Base-by-base conservation (phyloP, 2,888 invertebrate genomes). In the Mythimna ferrago region DNA sequence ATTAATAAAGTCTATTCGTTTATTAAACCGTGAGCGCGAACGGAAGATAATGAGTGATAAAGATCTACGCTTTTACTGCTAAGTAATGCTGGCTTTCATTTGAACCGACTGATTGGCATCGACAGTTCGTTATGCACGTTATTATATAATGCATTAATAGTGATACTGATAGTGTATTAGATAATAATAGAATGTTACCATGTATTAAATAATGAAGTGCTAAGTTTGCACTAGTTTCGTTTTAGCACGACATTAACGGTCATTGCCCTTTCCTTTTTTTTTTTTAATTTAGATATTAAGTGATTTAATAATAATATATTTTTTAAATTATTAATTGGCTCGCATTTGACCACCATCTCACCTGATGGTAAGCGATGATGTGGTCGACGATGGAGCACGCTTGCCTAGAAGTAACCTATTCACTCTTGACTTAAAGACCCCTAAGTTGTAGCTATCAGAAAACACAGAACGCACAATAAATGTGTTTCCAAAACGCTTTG, bases 91-190 rank as follows among this genome's bases (percentile, higher is more conserved):
- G 57, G 65, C 69, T 87, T 88, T 83, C 68, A 77, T 80, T 81
- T 76, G 74, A 62, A 74, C 64, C 51, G 56, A 69, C 44, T 74
- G 60, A 81, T 86, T 82, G 77, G 66, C 62, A 66, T 76, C 75
- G 73, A 71, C n/a, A 32, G 41, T 57, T 61, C 21, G 48, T 66
- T 63, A 78, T 44, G 56, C 79, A 76, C 71, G 76, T 66, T 78
- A 79, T 89, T 88, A 80, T 80, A 81, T 81, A 89, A 88, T 77
- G 60, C 26, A 51, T 60, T 54, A 38, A 53, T 57, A 61, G 16
- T 60, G 38, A 69, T 32, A 51, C 48, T 41, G 54, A 60, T 51
- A 19, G 21, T 53, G 35, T 69, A 10, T 62, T 38, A 53, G n/a
- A 53, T 54, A 54, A 38, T 51, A 32, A 5, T 19, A 14, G 38